These are phyloP conservation scores for Arizona elegans DNA, from an alignment of 2,113 vertebrate species.

Conservation along the genomic window DNA sequence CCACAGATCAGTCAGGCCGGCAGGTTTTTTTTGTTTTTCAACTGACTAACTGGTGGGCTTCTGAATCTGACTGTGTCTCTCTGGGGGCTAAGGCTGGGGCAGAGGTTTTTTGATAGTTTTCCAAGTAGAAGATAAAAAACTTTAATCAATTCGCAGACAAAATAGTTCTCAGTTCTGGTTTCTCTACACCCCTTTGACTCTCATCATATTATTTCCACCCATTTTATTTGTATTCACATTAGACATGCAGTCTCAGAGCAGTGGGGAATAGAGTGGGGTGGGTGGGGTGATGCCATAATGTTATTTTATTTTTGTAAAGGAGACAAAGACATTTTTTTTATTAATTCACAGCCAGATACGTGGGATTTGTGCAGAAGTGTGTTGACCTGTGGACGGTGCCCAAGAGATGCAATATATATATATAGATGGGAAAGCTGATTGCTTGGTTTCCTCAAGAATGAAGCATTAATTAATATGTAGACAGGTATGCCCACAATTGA, in stretches of 20 bases:
- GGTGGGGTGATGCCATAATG: background rate
- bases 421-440: background rate
- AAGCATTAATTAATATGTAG: background rate
- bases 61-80: background rate
- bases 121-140: background rate
- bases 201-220: background rate
- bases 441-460: background rate
- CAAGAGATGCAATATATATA: background rate
- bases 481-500: background rate
- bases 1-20: background rate
- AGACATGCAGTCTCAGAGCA: background rate
- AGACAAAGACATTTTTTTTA: background rate
- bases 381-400: background rate
- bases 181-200: background rate
- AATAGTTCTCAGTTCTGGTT: background rate
- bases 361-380: background rate
- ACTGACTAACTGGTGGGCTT: background rate
- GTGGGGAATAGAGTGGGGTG: background rate
- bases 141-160: background rate
- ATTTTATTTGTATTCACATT: background rate
- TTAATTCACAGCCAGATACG: background rate
- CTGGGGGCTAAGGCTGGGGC: background rate
- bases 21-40: background rate
- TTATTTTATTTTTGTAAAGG: background rate
- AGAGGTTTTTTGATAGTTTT: background rate